A percentile compares a stretch with the other conserved stretches of the same genome.
These are phyloP conservation scores for Ligdia adustata DNA, from an alignment of 2,888 invertebrate species.

Conservation along the genomic window DNA sequence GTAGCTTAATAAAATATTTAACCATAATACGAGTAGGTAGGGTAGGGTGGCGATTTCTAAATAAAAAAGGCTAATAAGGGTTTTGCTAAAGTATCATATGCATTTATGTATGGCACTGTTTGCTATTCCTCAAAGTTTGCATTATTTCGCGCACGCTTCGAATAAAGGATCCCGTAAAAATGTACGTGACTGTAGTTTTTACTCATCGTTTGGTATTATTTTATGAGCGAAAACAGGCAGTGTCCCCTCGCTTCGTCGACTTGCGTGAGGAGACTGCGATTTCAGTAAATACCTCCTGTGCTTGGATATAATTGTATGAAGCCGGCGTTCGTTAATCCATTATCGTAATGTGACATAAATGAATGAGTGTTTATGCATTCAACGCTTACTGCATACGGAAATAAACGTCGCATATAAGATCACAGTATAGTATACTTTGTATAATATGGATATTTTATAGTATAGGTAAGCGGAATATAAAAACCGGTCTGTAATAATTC, in stretches of 20 bases:
- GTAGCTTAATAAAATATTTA: conserved; percentile 55
- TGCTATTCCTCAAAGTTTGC: conserved; percentile 12
- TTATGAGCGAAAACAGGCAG: conserved; percentile 52
- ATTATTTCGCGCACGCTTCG: conserved; percentile 44
- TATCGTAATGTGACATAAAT: conserved; percentile 60
- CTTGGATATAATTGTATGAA: conserved; percentile 49
- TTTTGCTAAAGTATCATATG: too few species aligned
- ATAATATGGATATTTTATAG: conserved; percentile 13
- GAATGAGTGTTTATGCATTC: conserved; percentile 55
- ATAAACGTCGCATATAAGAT: too few species aligned
- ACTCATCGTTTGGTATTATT: conserved; percentile 49
- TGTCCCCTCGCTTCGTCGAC: conserved; percentile 40
- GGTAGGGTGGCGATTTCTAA: not conserved
- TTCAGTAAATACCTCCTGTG: conserved; percentile 40
- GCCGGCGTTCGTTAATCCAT: conserved; percentile 52
- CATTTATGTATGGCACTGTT: conserved; percentile 1
- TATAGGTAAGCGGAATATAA: conserved; percentile 6
- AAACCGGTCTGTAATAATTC: not conserved
- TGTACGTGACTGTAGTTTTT: conserved; percentile 52
- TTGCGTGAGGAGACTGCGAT: conserved; percentile 59
- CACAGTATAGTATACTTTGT: too few species aligned
- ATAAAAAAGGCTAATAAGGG: too few species aligned
- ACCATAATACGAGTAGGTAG: too few species aligned
- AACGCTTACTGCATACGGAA: conserved; percentile 30
- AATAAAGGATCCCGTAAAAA: conserved; percentile 45